Evolutionary conservation across 2,888 invertebrate genomes (phyloP).

Genomic region (Aricia artaxerxes): DNA sequence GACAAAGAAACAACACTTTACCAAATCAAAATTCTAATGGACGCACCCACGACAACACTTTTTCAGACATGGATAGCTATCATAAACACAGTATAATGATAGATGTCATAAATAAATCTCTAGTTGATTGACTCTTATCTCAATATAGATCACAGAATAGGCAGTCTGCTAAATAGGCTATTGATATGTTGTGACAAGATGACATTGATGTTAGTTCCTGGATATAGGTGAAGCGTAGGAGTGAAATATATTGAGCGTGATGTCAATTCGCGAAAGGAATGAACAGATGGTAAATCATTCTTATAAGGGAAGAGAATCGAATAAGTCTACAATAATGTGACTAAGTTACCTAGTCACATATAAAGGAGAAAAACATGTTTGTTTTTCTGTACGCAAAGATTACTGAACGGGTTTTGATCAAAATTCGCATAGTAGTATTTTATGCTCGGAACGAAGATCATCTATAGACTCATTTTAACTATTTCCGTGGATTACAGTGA

Average conservation of each 20-base stretch:
- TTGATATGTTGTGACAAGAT: background rate
- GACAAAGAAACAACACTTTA: background rate
- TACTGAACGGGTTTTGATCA: no score
- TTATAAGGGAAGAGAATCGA: background rate
- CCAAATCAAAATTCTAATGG: background rate
- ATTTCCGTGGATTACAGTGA: no score
- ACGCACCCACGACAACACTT: background rate
- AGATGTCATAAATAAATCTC: background rate
- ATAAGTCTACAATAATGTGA: background rate
- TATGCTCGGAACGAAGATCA: no score
- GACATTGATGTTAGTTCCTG: constrained; percentile 4
- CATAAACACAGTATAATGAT: background rate
- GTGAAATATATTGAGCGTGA: background rate
- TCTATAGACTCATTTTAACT: no score
- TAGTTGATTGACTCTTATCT: background rate
- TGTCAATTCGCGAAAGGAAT: background rate
- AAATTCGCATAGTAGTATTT: no score
- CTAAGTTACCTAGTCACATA: background rate
- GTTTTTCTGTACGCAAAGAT: no score
- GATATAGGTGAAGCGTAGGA: constrained; percentile 5
- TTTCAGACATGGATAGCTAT: background rate
- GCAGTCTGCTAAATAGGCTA: background rate
- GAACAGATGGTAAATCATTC: constrained; percentile 1
- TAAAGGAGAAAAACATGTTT: no score
- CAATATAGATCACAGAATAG: background rate